Conservation (phyloP, 2,888 invertebrate genomes). For the Papilio protenor region DNA sequence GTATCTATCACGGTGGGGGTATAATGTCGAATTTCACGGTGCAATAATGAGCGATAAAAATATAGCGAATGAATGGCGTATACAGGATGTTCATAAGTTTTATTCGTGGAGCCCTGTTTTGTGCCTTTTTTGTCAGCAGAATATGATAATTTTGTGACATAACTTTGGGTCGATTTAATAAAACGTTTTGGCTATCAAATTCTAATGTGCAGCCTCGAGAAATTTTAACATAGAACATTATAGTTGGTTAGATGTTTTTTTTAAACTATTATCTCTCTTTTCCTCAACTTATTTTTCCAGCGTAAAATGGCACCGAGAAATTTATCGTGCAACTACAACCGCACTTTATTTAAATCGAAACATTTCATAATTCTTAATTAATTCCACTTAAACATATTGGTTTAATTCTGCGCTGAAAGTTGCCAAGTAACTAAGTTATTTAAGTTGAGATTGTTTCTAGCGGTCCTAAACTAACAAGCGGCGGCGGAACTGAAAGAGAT, state of each 20-base stretch:
- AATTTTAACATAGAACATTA: no score
- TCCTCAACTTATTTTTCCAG: background rate
- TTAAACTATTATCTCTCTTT: background rate
- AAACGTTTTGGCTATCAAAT: no score
- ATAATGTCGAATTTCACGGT: slow-evolving; percentile 56
- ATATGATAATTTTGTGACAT: no score
- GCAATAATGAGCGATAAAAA: slow-evolving; percentile 58
- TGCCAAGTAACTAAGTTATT: background rate
- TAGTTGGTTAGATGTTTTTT: background rate
- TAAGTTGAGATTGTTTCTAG: slow-evolving; percentile 19
- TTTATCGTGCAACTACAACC: background rate
- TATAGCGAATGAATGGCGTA: slow-evolving; percentile 50
- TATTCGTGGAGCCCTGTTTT: slow-evolving; percentile 18
- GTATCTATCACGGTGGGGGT: slow-evolving; percentile 10
- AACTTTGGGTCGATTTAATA: no score
- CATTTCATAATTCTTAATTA: background rate
- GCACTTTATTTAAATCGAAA: background rate
- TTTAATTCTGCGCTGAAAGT: background rate
- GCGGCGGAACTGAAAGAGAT: background rate
- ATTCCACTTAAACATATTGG: background rate
- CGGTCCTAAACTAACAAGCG: slow-evolving; percentile 37
- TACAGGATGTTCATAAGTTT: slow-evolving; percentile 52
- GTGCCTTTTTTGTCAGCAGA: background rate
- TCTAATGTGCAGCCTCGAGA: no score
- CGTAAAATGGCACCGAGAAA: background rate